A percentile compares a stretch with the other conserved stretches of the same genome.
Evolutionary conservation across 2,113 vertebrate genomes (phyloP).

Genomic region (Larimichthys polyactis): DNA sequence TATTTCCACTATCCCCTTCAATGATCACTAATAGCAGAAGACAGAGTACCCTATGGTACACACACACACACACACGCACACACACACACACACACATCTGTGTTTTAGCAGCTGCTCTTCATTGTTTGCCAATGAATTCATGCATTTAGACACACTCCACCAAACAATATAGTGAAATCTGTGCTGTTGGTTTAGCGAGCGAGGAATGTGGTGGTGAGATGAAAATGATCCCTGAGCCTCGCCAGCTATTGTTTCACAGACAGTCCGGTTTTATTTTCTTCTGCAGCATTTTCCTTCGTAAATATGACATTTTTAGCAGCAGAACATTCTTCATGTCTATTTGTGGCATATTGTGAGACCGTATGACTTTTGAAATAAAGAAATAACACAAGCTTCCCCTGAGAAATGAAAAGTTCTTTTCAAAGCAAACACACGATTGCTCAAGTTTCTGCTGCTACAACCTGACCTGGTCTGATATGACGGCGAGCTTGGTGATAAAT

Average conservation of each 20-base stretch:
- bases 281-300: not conserved
- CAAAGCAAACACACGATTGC: not conserved
- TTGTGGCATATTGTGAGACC: not conserved
- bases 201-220: constrained; percentile 27
- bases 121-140: constrained; percentile 39
- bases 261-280: not conserved
- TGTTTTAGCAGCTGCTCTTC: constrained; percentile 45
- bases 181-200: constrained; percentile 32
- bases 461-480: not conserved
- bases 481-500: not conserved
- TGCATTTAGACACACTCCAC: constrained; percentile 34
- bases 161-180: constrained; percentile 35
- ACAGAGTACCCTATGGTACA: not conserved
- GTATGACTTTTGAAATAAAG: not conserved
- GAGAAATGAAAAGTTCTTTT: not conserved
- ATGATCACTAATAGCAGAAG: not conserved
- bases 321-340: not conserved
- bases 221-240: constrained; percentile 13
- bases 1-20: not conserved
- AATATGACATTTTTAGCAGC: not conserved
- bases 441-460: not conserved
- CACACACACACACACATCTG: not conserved
- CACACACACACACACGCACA: constrained; percentile 13
- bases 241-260: not conserved
- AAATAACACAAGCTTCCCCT: not conserved